Percentiles rank a stretch among this genome's conserved stretches.
phyloP scores from a whole-genome alignment of 2,113 vertebrate species.

The Castor canadensis region DNA sequence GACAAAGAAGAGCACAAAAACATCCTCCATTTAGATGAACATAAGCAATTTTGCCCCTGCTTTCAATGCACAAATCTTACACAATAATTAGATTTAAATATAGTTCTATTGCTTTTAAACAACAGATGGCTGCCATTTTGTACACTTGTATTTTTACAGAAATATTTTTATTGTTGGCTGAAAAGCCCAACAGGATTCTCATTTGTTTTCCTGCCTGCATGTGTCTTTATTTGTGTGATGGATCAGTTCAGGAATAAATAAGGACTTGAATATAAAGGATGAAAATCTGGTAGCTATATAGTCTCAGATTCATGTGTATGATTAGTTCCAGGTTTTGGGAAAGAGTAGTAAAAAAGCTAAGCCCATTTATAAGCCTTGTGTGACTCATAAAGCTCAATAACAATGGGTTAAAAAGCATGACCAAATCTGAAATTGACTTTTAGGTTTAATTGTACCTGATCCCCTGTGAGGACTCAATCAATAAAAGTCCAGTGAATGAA shows the following conservation, averaged over 20 bases:
- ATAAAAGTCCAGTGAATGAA: conserved; percentile 13
- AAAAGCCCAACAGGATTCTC: conserved; percentile 69
- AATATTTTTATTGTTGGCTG: conserved; percentile 76
- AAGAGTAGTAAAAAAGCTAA: conserved; percentile 14
- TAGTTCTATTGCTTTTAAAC: conserved; percentile 79
- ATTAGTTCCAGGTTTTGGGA: conserved; percentile 55
- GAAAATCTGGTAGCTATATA: conserved; percentile 54
- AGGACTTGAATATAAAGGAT: conserved; percentile 58
- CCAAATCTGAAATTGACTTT: conserved; percentile 30
- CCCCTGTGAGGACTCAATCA: not conserved
- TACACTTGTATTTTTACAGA: conserved; percentile 68
- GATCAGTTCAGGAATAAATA: conserved; percentile 55
- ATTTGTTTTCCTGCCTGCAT: conserved; percentile 64
- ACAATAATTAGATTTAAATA: conserved; percentile 81
- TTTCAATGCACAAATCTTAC: conserved; percentile 71
- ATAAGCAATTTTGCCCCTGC: conserved; percentile 66
- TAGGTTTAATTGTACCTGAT: conserved; percentile 24
- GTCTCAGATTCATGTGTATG: not conserved
- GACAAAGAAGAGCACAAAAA: conserved; percentile 46
- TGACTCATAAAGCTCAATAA: not conserved
- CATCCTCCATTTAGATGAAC: not conserved
- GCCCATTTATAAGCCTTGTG: conserved; percentile 47
- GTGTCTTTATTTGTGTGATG: conserved; percentile 64
- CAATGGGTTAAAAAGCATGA: conserved; percentile 61
- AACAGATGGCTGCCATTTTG: conserved; percentile 83